Evolutionary conservation across 2,113 vertebrate genomes (phyloP).

Genomic region (Ictalurus furcatus): DNA sequence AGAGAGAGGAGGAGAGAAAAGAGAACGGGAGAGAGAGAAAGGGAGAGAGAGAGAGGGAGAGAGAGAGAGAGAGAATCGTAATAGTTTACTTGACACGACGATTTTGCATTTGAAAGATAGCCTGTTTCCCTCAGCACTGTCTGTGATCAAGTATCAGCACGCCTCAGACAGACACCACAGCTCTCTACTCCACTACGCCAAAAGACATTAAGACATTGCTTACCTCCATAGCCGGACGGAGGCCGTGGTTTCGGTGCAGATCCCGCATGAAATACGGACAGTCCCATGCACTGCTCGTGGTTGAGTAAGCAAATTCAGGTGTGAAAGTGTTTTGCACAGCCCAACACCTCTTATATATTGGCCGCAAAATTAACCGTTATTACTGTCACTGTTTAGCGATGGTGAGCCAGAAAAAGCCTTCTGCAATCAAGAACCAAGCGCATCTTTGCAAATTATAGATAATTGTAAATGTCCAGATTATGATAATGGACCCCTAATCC

Average conservation of each 20-base stretch:
- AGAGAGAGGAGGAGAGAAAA: not conserved
- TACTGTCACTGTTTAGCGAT: constrained; percentile 99
- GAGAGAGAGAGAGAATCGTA: not conserved
- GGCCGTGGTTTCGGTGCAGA: constrained; percentile 72
- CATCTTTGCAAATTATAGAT: constrained; percentile 99
- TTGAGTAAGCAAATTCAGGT: constrained; percentile 99
- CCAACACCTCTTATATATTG: constrained; percentile 99
- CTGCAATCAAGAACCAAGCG: constrained; percentile 99
- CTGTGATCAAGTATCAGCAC: not conserved
- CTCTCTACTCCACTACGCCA: not conserved
- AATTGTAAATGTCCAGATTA: constrained; percentile 99
- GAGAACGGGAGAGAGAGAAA: not conserved
- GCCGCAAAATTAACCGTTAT: constrained; percentile 99
- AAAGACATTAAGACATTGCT: constrained; percentile 61
- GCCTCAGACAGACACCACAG: not conserved
- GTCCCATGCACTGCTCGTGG: constrained; percentile 83
- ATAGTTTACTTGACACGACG: not conserved
- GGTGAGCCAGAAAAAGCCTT: constrained; percentile 92
- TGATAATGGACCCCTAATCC: constrained; percentile 99
- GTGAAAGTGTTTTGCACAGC: constrained; percentile 99
- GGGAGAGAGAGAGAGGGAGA: constrained; percentile 3
- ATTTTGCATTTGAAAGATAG: not conserved
- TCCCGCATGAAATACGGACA: constrained; percentile 79
- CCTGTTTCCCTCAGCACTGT: constrained; percentile 5
- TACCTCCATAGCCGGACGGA: constrained; percentile 82